Base-by-base conservation (phyloP, 1,140 invertebrate genomes). In the Penaeus japonicus region DNA sequence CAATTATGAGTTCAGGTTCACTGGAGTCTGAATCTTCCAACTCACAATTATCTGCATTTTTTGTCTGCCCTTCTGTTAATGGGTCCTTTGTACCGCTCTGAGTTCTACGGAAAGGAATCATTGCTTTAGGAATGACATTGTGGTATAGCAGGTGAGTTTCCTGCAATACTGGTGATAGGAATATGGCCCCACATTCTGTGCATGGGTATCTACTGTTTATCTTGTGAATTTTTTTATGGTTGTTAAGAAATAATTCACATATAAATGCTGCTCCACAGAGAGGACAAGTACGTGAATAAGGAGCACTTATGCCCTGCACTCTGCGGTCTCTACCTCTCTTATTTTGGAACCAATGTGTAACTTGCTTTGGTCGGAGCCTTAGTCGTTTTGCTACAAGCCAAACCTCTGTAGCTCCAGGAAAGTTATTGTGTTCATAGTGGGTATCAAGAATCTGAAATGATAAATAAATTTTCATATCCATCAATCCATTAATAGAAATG, bases 311-410 rank as follows among this genome's bases (percentile, higher is more conserved):
- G 22, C 83, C 83, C 54, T 84, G 80, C 39, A 65, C 54, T 24
- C 87, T 79, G 5, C 87, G 87, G 32, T 88, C 87, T 24, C 78
- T 70, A 17, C 87, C 80, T 3, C 87, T 62, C 7, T 83, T 81
- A 30, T 83, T 88, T 32, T 88, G 87, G 70, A 88, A 88, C 87
- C 87, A 88, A 39, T 88, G 80, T 55, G 59, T 83, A 15, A 88
- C 87, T 30, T 81, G 87, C n/a, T 62, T 55, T 53, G 87, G 87
- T 35, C 70, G 39, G 27, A 88, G 87, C 32, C 32, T 62, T 32
- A 88, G 55, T 27, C 70, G 80, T 32, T 70, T 81, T 53, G 87
- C 87, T 24, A 88, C 81, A 39, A 88, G 80, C 54, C 80, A 83
- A 10, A 84, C 81, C 32, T 88, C 87, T 24, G 70, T 20, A 1